A percentile compares a stretch with the other conserved stretches of the same genome.
Conservation (phyloP, 1,140 invertebrate species). For the Leucophenga varia region DNA sequence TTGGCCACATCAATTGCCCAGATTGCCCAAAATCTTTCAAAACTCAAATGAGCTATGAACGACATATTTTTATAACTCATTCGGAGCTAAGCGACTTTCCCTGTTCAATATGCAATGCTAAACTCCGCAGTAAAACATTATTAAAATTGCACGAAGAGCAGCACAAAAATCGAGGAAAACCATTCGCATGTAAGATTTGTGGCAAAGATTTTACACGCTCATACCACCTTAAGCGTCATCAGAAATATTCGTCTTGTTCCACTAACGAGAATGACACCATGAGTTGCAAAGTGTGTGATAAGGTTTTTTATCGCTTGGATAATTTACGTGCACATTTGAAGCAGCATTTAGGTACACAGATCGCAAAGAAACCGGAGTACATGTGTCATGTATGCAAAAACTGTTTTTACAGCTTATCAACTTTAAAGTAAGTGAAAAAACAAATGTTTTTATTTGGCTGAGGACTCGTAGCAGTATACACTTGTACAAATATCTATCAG, state of each 20-base stretch:
- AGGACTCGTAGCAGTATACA: too few relatives aligned
- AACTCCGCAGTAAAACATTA: slow-evolving; percentile 39
- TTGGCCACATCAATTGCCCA: slow-evolving; percentile 52
- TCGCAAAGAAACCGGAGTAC: slow-evolving; percentile 66
- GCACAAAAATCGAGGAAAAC: slow-evolving; percentile 47
- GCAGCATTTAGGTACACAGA: slow-evolving; percentile 68
- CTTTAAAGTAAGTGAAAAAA: slow-evolving; percentile 58
- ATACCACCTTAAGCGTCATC: slow-evolving; percentile 75
- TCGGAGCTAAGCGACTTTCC: slow-evolving; percentile 43
- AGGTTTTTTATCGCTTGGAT: slow-evolving; percentile 73
- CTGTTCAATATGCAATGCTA: slow-evolving; percentile 51
- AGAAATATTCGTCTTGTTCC: slow-evolving; percentile 72
- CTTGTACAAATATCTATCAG: too few relatives aligned
- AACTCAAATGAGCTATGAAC: slow-evolving; percentile 49
- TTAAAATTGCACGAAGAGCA: slow-evolving; percentile 47
- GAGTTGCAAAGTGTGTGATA: slow-evolving; percentile 67
- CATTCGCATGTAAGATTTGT: slow-evolving; percentile 58
- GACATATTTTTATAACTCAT: slow-evolving; percentile 51
- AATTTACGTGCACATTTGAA: slow-evolving; percentile 75
- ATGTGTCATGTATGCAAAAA: slow-evolving; percentile 69
- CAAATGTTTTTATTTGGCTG: too few relatives aligned
- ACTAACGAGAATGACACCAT: slow-evolving; percentile 57
- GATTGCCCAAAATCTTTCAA: slow-evolving; percentile 56
- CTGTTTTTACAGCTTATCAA: slow-evolving; percentile 68
- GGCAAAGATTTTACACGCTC: slow-evolving; percentile 71